Base-by-base conservation (phyloP, 2,797 vertebrate species). In the Brachyalestes nurse region DNA sequence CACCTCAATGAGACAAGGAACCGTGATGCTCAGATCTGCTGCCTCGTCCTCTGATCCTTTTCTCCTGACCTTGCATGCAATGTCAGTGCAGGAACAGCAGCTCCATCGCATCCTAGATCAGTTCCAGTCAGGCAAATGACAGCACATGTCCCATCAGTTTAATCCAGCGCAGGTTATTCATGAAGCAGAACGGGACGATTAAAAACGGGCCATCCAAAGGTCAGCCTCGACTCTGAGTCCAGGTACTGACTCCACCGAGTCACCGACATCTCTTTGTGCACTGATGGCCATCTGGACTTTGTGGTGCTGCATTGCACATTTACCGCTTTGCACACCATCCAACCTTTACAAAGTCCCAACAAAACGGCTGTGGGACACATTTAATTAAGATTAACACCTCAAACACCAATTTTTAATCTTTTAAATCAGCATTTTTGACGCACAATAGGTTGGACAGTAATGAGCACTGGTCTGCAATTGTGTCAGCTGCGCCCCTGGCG, bases 21-120 rank as follows among this genome's bases (percentile, higher is more conserved):
- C 57, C n/a, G 23, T 8, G 55, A 57, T 16, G 6, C 19, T 5
- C 6, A 21, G 5, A 21, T 21, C 45, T 47, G 45, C 6, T 47
- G 12, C 28, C 28, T 28, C 28, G 28, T 45, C 42, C 42, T 10
- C 10, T 61, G 5, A 17, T 73, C 53, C 71, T 67, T 23, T 19
- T 13, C 5, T 45, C 61, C 42, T 45, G 79, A 81, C 79, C 79
- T 81, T 75, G 78, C 5, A 34, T 49, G 13, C 72, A 81, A 74
- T 69, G 79, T 81, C 79, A 81, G 16, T 53, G 64, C 25, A 61
- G 61, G 45, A 58, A 21, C 55, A 2, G 55, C 72, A 75, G 12
- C 62, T 73, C n/a, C 38, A 61, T 47, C 42, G 77, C 60, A 64
- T 53, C 13, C 55, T n/a, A 12, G 16, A 72, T 25, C 38, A 40